Evolutionary conservation across 2,113 vertebrate genomes (phyloP).

Genomic region (Nycticebus coucang): DNA sequence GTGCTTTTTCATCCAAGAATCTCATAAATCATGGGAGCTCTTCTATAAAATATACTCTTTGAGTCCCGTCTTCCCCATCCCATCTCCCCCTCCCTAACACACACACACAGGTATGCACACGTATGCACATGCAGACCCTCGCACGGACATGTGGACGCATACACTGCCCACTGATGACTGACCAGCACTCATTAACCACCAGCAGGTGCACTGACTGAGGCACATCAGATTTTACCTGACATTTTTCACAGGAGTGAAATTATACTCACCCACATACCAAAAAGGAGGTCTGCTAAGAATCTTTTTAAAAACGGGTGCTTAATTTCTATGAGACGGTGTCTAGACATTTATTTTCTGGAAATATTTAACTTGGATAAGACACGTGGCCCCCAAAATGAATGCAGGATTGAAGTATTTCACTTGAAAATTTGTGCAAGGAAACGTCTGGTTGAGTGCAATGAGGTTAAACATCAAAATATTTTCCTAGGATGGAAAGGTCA

Average conservation of each 20-base stretch:
- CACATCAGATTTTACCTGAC: background rate
- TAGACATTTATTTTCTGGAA: slow-evolving; percentile 83
- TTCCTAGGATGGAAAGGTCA: slow-evolving; percentile 72
- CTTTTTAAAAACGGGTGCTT: slow-evolving; percentile 72
- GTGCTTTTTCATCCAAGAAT: background rate
- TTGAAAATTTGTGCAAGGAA: slow-evolving; percentile 77
- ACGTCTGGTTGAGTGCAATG: slow-evolving; percentile 69
- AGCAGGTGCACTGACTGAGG: slow-evolving; percentile 1
- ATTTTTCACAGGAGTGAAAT: slow-evolving; percentile 53
- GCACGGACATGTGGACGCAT: background rate
- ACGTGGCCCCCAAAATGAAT: slow-evolving; percentile 78
- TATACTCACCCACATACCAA: slow-evolving; percentile 45
- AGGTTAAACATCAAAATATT: slow-evolving; percentile 70
- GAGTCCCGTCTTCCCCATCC: background rate
- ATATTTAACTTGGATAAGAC: slow-evolving; percentile 82
- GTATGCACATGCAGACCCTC: too few relatives aligned
- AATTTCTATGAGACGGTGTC: slow-evolving; percentile 80
- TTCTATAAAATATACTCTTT: background rate
- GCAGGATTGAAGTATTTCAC: slow-evolving; percentile 78
- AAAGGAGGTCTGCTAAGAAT: slow-evolving; percentile 71
- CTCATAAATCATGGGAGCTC: background rate
- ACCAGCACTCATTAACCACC: background rate
- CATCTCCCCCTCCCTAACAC: accelerated
- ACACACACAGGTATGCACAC: background rate
- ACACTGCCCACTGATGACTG: background rate